Evolutionary conservation across 2,888 invertebrate genomes (phyloP).

Genomic region (Disparrhopalites patrizii): DNA sequence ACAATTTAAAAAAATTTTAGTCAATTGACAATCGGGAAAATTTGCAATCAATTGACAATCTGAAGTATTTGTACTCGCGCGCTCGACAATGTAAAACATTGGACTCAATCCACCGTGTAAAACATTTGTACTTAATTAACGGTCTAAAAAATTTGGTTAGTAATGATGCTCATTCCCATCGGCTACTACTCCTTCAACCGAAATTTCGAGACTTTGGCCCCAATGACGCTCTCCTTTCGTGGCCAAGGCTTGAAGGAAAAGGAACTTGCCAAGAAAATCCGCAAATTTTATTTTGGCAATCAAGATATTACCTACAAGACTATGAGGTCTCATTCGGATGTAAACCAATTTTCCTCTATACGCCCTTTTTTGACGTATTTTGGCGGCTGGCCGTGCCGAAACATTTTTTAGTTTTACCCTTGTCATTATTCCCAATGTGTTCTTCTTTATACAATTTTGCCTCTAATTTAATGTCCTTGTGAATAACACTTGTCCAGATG

Average conservation of each 20-base stretch:
- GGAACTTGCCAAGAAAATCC: constrained; percentile 1
- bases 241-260: constrained; percentile 13
- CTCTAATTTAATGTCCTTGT: not conserved
- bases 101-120: too few species aligned
- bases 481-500: constrained; percentile 30
- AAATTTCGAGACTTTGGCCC: constrained; percentile 10
- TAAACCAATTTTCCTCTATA: not conserved
- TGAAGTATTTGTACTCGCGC: too few species aligned
- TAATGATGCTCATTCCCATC: constrained; percentile 16
- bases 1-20: too few species aligned
- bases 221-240: constrained; percentile 13
- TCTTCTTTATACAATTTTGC: too few species aligned
- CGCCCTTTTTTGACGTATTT: too few species aligned
- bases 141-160: not conserved
- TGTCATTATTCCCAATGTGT: too few species aligned
- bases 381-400: too few species aligned
- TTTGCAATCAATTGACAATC: too few species aligned
- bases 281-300: constrained; percentile 9
- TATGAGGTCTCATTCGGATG: constrained; percentile 1
- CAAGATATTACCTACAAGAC: not conserved
- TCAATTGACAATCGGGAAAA: too few species aligned
- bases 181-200: constrained; percentile 11
- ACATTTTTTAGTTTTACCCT: too few species aligned
- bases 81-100: too few species aligned
- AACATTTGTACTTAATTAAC: too few species aligned